These are phyloP conservation scores for Neosilurus hyrtlii DNA, from an alignment of 2,797 vertebrate species.

Conservation along the genomic window DNA sequence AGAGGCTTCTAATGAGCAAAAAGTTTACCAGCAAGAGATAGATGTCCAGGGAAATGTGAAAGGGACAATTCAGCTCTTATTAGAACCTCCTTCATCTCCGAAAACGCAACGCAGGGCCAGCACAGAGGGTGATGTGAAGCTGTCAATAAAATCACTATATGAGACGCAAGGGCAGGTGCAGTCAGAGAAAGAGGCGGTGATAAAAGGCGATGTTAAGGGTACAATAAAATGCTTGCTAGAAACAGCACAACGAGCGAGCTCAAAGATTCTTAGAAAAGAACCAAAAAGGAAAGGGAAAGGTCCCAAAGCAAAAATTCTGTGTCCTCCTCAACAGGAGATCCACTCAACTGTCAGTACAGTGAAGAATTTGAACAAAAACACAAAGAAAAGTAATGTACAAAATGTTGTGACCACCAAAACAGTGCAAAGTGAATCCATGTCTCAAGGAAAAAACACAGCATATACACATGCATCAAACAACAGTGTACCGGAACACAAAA, in stretches of 20 bases:
- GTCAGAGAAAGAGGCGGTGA: conserved; percentile 72
- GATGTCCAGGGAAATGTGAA: conserved; percentile 73
- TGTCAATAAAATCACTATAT: conserved; percentile 74
- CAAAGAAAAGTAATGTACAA: conserved; percentile 66
- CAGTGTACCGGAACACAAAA: conserved; percentile 73
- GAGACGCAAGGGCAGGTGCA: conserved; percentile 70
- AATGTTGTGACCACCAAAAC: conserved; percentile 68
- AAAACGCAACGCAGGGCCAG: conserved; percentile 67
- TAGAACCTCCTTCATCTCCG: conserved; percentile 71
- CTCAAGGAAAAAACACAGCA: conserved; percentile 53
- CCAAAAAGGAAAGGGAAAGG: conserved; percentile 71
- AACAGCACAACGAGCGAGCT: conserved; percentile 72
- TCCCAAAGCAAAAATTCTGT: conserved; percentile 47
- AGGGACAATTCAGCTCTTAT: conserved; percentile 74
- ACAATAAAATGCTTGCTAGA: conserved; percentile 78
- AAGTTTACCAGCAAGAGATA: conserved; percentile 67
- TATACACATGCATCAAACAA: conserved; percentile 50
- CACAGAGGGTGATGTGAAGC: conserved; percentile 67
- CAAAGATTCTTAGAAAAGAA: conserved; percentile 66
- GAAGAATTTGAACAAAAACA: conserved; percentile 63
- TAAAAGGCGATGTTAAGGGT: conserved; percentile 78
- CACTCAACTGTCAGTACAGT: conserved; percentile 58
- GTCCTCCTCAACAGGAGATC: conserved; percentile 38
- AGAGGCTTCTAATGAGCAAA: conserved; percentile 73
- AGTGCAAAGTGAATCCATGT: conserved; percentile 43